Evolutionary conservation across 1,140 invertebrate genomes (phyloP).

Genomic region (Dendroctonus ponderosae): DNA sequence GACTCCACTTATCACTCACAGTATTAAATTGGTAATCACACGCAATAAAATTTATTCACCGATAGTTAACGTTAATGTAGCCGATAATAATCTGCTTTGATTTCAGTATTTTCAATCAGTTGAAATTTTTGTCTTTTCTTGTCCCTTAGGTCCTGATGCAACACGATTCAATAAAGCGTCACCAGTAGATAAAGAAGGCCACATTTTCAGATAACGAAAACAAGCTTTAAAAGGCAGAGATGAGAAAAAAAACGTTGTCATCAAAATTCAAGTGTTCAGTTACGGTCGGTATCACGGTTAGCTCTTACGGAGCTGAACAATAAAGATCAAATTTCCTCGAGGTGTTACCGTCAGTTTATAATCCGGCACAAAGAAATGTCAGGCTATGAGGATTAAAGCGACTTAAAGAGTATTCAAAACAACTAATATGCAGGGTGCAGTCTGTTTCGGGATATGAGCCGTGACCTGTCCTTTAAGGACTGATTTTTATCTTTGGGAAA

Average conservation of each 20-base stretch:
- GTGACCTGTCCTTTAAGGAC: conserved; percentile 21
- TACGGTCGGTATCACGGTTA: conserved; percentile 28
- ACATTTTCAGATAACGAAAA: conserved; percentile 28
- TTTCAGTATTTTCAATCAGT: too few relatives aligned
- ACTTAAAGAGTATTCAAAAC: conserved; percentile 31
- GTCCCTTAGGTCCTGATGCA: too few relatives aligned
- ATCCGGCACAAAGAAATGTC: conserved; percentile 30
- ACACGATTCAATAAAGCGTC: conserved; percentile 9
- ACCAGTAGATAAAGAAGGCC: conserved; percentile 17
- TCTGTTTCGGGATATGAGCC: conserved; percentile 23
- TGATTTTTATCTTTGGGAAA: conserved; percentile 20
- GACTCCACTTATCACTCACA: too few relatives aligned
- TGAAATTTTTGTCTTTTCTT: too few relatives aligned
- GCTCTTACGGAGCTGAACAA: conserved; percentile 16
- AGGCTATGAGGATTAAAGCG: conserved; percentile 25
- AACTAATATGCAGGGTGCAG: conserved; percentile 29
- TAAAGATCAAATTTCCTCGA: conserved; percentile 29
- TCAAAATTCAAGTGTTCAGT: conserved; percentile 28
- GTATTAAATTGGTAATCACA: too few relatives aligned
- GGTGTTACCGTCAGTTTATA: conserved; percentile 32
- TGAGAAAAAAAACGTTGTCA: conserved; percentile 16
- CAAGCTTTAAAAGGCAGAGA: conserved; percentile 18
- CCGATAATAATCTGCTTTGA: too few relatives aligned
- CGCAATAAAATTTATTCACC: too few relatives aligned
- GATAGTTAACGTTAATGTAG: too few relatives aligned